Base-by-base conservation (phyloP, 2,113 vertebrate genomes). In the Microtus oregoni region DNA sequence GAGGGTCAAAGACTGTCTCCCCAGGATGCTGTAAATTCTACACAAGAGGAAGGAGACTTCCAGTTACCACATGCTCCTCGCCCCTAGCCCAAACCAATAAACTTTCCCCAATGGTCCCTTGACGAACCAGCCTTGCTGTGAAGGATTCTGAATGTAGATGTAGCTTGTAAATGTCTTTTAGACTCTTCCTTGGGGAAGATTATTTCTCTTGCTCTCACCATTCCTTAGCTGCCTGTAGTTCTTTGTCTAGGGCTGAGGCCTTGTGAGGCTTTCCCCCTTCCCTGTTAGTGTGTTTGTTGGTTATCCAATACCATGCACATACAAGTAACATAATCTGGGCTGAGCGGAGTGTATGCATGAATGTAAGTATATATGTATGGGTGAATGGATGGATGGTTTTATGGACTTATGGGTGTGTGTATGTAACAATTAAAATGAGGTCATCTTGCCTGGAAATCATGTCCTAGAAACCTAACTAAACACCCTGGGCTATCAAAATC, bases 81-180 rank as follows among this genome's bases (percentile, higher is more conserved):
- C 30, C 35, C 20, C 30, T 1, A 55, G 13, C 61, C 30, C 88
- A 76, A 88, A 86, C 35, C n/a, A 19, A 24, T 61, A 61, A 58
- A 47, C 32, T 26, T 88, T 85, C 35, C 76, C 50, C 17, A 52
- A 30, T 20, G 44, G 63, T 52, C 14, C 47, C 38, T 5, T 77
- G 19, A 91, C 8, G 35, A 91, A 10, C 8, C n/a, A 96, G 68
- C 13, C 52, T 77, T 81, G 26, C 35, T 85, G 70, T 73, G 76
- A 96, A 76, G 47, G 35, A 77, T 67, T 93, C 73, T 90, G 35
- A 95, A 90, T 77, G 38, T 17, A 92, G 7, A 50, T 63, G 65
- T 86, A 47, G 97, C 58, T 70, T 90, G 75, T 81, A 79, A n/a
- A 30, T 94, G 44, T 81, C 65, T 17, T 41, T 96, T 90, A 41